Conservation (phyloP, 2,113 vertebrate genomes). For the Hydrochoerus hydrochaeris region DNA sequence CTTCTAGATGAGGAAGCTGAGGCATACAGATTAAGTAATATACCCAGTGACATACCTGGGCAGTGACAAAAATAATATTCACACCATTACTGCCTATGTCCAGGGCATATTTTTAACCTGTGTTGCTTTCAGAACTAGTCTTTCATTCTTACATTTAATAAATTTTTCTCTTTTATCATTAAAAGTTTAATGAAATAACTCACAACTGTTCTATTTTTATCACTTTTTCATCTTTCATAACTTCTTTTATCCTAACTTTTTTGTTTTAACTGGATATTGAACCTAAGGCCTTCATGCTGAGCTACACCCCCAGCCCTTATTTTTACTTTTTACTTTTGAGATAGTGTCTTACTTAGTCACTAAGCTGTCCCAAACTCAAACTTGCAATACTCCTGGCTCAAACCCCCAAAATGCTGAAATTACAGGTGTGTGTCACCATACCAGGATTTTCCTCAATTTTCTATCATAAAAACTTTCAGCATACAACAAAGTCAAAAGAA, state of each 20-base stretch:
- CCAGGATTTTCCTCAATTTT: neutral
- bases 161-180: neutral
- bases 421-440: neutral
- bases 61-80: neutral
- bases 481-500: neutral
- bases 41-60: neutral
- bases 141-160: neutral
- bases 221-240: neutral
- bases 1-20: neutral
- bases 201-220: neutral
- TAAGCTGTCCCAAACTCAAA: neutral
- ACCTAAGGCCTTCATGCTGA: neutral
- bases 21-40: neutral
- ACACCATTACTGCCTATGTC: fast-evolving
- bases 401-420: neutral
- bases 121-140: neutral
- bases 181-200: neutral
- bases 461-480: neutral
- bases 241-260: neutral
- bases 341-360: neutral
- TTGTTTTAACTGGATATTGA: neutral
- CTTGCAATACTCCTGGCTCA: neutral
- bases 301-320: neutral
- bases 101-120: neutral
- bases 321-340: neutral